Conservation (phyloP, 2,888 invertebrate species). For the Listrodromus nycthemerus region DNA sequence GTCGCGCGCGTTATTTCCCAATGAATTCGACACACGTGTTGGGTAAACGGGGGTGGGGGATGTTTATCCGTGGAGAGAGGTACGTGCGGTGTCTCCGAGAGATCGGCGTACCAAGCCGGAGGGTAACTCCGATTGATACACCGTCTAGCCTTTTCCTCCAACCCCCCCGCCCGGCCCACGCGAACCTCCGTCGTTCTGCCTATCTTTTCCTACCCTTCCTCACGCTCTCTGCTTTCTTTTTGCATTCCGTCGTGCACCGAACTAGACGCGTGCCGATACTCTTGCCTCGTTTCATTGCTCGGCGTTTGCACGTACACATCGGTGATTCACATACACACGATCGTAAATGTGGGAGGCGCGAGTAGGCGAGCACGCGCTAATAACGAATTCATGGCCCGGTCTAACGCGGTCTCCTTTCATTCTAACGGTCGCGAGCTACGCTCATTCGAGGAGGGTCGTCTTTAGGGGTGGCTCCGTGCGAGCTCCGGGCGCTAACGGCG, state of each 20-base stretch:
- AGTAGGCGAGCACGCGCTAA: slow-evolving; percentile 53
- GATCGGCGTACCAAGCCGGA: slow-evolving; percentile 41
- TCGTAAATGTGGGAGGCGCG: background rate
- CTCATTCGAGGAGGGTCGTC: slow-evolving; percentile 37
- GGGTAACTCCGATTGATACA: slow-evolving; percentile 54
- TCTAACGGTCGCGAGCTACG: slow-evolving; percentile 30
- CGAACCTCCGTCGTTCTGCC: background rate
- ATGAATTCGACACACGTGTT: slow-evolving; percentile 31
- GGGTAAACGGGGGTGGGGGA: background rate
- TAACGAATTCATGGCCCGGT: slow-evolving; percentile 70
- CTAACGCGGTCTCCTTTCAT: slow-evolving; percentile 59
- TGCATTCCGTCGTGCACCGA: background rate
- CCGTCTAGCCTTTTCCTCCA: background rate
- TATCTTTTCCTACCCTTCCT: slow-evolving; percentile 10
- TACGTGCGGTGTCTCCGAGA: slow-evolving; percentile 23
- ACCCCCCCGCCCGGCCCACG: background rate
- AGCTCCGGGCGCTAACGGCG: background rate
- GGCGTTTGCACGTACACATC: slow-evolving; percentile 27
- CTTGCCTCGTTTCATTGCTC: slow-evolving; percentile 7
- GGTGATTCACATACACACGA: too few relatives aligned
- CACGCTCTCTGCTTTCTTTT: background rate
- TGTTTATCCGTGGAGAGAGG: slow-evolving; percentile 9
- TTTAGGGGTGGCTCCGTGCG: slow-evolving; percentile 6
- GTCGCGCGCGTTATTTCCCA: slow-evolving; percentile 45
- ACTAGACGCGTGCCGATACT: slow-evolving; percentile 53